Conservation (phyloP, 2,797 vertebrate species). For the Oryzias dopingdopingensis region DNA sequence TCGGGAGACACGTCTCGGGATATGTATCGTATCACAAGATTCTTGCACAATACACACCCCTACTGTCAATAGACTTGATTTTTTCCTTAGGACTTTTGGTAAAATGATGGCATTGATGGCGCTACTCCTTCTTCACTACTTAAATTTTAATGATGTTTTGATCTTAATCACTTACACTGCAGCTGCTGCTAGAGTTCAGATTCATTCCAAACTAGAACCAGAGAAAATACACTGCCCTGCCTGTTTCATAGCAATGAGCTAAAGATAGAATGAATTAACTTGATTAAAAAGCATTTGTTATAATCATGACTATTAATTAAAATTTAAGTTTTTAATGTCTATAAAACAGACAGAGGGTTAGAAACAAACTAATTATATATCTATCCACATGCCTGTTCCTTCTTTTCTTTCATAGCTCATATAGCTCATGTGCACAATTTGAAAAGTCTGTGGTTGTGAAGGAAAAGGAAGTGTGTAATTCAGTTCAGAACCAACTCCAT, state of each 20-base stretch:
- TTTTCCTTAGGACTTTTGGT: no score
- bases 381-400: constrained; percentile 26
- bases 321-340: constrained; percentile 54
- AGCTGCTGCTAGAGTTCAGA: constrained; percentile 65
- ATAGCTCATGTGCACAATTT: constrained; percentile 48
- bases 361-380: constrained; percentile 48
- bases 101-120: constrained; percentile 8
- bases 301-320: constrained; percentile 48
- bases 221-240: constrained; percentile 54
- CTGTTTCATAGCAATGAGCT: constrained; percentile 67
- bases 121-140: constrained; percentile 32
- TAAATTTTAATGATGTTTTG: constrained; percentile 46
- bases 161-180: constrained; percentile 60
- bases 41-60: no score
- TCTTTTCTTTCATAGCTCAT: constrained; percentile 45
- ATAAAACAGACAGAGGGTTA: constrained; percentile 25
- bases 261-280: constrained; percentile 75
- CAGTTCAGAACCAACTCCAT: constrained; percentile 40
- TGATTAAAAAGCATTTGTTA: constrained; percentile 54
- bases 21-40: no score
- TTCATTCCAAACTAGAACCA: constrained; percentile 52
- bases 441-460: constrained; percentile 54
- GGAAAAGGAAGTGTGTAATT: constrained; percentile 53
- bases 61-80: no score
- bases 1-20: no score